Conservation (phyloP, 2,113 vertebrate species). For the Rafetus swinhoei region DNA sequence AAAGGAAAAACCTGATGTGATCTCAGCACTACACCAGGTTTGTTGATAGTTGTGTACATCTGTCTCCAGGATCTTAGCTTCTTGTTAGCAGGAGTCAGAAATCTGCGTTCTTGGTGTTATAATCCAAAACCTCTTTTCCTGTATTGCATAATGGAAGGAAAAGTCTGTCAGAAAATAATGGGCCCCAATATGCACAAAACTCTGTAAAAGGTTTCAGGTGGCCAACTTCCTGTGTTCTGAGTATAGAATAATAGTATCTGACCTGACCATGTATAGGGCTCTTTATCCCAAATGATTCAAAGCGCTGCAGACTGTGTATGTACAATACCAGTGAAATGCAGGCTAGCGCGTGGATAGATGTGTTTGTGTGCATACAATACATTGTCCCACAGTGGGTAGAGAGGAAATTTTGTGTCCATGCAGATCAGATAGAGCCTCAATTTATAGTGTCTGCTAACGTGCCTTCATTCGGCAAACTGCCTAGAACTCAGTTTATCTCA, state of each 20-base stretch:
- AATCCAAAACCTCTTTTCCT: constrained; percentile 79
- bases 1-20: constrained; percentile 73
- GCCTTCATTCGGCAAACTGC: accelerated
- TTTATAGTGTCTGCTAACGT: neutral
- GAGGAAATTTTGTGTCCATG: neutral
- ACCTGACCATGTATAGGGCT: neutral
- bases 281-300: accelerated
- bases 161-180: constrained; percentile 75
- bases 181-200: constrained; percentile 66
- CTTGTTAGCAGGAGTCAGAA: constrained; percentile 63
- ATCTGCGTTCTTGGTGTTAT: constrained; percentile 58
- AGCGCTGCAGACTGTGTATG: accelerated
- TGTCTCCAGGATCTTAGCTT: constrained; percentile 84
- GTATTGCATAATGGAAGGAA: constrained; percentile 79
- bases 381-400: neutral
- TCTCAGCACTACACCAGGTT: constrained; percentile 72
- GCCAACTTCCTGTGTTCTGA: constrained; percentile 69
- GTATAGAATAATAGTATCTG: neutral
- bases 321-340: neutral
- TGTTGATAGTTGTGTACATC: constrained; percentile 77
- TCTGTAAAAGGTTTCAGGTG: constrained; percentile 76
- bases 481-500: constrained; percentile 8
- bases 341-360: no score
- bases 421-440: neutral
- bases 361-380: neutral